Evolutionary conservation across 1,140 invertebrate genomes (phyloP), one percentile per base, ranked within the genome.

Genomic region (Lepidotrigona ventralis): DNA sequence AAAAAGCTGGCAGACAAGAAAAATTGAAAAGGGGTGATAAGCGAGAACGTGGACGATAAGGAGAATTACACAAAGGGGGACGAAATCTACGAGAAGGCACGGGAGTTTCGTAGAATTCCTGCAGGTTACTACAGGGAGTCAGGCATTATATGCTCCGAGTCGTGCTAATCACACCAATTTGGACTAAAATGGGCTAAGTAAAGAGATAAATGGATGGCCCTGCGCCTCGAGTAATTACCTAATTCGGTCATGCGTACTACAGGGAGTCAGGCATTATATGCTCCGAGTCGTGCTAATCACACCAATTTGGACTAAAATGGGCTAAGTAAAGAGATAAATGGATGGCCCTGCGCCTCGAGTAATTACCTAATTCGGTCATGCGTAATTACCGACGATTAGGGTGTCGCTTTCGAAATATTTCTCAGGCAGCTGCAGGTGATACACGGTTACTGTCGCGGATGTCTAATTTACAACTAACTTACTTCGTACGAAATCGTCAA

Each of bases 341-440:
- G 74, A 80, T 85, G 58, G 53, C 17, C n/a, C 58, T 26, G 46
- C 51, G 74, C 63, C 56, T 74, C 71, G n/a, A 39, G 85, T 91
- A 91, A 91, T 91, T 90, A 90, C 85, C 89, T 90, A 89, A 91
- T 91, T 91, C 88, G 86, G 79, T 84, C 78, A 81, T 85, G 81
- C 83, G 90, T 82, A 90, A 91, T 92, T 90, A 83, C 75, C 84
- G 74, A 74, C 86, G 90, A 91, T 90, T 92, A 90, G 91, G 89
- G 88, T 83, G 88, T 91, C 84, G 84, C 86, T 91, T 88, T 82
- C 88, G 79, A 69, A 83, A 88, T 79, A 81, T 88, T 85, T 84
- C 78, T 82, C 26, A 64, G 68, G 73, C 85, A 89, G 87, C 85
- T 87, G 88, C 87, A 79, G 76, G 72, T 81, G 85, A 87, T 83